phyloP scores from a whole-genome alignment of 2,113 vertebrate species.

The Tyto alba region DNA sequence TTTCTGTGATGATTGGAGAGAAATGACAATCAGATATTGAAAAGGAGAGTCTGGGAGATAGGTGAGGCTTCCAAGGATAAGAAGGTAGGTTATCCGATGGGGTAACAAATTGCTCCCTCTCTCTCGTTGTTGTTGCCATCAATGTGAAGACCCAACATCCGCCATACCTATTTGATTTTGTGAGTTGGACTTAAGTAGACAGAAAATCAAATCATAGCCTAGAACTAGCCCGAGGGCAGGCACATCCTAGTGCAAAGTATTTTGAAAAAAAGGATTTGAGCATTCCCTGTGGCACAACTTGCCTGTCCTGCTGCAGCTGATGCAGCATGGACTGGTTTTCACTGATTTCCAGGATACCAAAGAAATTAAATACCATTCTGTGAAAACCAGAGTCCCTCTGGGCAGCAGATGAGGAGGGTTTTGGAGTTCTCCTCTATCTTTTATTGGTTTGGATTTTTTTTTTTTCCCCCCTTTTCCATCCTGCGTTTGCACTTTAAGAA shows the following conservation, averaged over 20 bases:
- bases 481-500: slow-evolving; percentile 53
- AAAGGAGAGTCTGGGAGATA: background rate
- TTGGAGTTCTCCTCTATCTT: background rate
- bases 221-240: background rate
- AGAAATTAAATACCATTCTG: slow-evolving; percentile 24
- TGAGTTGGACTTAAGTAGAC: background rate
- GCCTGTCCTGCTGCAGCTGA: background rate
- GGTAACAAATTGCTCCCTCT: background rate
- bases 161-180: background rate
- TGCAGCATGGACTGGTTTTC: background rate
- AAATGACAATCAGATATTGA: background rate
- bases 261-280: background rate
- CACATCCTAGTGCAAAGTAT: background rate
- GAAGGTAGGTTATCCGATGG: background rate
- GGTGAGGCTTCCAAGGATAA: background rate
- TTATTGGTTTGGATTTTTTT: background rate
- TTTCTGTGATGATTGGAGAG: background rate
- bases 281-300: background rate
- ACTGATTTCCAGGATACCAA: slow-evolving; percentile 7
- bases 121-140: background rate
- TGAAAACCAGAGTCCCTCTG: slow-evolving; percentile 19
- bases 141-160: background rate
- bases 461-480: background rate
- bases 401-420: background rate
- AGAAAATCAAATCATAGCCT: background rate